These are phyloP conservation scores for Paramormyrops hopkinsi DNA, from an alignment of 2,797 vertebrate genomes.

Conservation along the genomic window DNA sequence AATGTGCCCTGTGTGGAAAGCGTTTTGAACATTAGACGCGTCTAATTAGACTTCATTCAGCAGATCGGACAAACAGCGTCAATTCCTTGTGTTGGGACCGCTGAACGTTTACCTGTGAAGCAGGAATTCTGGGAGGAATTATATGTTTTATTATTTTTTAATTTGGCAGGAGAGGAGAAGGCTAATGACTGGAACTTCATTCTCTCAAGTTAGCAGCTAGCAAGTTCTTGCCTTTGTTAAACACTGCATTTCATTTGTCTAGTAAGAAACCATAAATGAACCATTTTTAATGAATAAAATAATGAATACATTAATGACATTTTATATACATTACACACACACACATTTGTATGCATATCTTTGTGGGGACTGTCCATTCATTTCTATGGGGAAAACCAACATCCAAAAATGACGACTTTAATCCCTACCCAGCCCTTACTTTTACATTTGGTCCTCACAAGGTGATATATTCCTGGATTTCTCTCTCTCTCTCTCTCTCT, in stretches of 20 bases:
- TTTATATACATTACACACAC: neutral
- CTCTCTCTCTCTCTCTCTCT: neutral
- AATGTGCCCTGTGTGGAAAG: conserved; percentile 23
- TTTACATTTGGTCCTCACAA: neutral
- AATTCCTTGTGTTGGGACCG: neutral
- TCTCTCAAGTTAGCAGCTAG: neutral
- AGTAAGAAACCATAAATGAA: neutral
- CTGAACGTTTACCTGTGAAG: neutral
- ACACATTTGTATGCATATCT: neutral
- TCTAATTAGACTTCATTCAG: conserved; percentile 30
- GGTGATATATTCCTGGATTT: neutral
- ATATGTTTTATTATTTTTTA: neutral
- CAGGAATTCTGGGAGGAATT: neutral
- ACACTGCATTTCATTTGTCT: neutral
- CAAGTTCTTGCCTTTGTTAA: neutral
- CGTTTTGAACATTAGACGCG: conserved; percentile 23
- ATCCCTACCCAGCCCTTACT: neutral
- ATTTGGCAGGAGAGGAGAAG: conserved; percentile 10
- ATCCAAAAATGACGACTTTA: neutral
- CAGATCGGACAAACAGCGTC: conserved; percentile 15
- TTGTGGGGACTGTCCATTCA: neutral
- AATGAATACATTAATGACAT: neutral
- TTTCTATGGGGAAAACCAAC: neutral
- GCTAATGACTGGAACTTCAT: conserved; percentile 2
- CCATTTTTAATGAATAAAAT: neutral